Conservation (phyloP, 1,140 invertebrate species). For the Apis laboriosa region DNA sequence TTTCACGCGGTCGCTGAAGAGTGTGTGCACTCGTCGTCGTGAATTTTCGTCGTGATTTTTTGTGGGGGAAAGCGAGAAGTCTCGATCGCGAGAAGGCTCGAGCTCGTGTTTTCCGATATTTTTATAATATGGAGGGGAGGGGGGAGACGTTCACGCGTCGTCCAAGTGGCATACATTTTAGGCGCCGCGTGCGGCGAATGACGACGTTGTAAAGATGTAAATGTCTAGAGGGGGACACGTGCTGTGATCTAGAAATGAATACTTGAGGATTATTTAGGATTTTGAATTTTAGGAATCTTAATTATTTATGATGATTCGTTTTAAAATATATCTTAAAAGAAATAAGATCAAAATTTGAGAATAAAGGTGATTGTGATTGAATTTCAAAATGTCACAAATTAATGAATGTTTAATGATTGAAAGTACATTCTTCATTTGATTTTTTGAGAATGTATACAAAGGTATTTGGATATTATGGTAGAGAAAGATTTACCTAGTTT, state of each 20-base stretch:
- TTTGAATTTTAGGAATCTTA: no score
- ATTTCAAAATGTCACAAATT: no score
- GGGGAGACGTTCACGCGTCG: constrained; percentile 30
- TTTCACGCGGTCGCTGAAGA: constrained; percentile 1
- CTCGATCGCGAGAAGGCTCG: not conserved
- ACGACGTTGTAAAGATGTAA: constrained; percentile 38
- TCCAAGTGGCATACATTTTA: constrained; percentile 4
- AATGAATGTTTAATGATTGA: no score
- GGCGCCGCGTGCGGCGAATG: constrained; percentile 25
- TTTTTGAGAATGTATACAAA: no score
- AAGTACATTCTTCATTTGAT: no score
- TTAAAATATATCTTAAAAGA: no score
- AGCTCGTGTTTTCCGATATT: constrained; percentile 39
- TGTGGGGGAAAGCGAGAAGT: not conserved
- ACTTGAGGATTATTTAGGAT: no score
- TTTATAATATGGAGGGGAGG: not conserved
- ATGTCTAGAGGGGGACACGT: constrained; percentile 4
- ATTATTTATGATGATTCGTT: no score
- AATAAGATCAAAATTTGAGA: no score
- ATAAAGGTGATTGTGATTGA: no score
- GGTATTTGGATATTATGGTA: no score
- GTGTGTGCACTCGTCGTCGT: not conserved
- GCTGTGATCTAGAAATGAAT: not conserved
- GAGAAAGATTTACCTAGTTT: no score
- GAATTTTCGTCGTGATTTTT: constrained; percentile 13